Base-by-base conservation (phyloP, 2,113 vertebrate genomes). In the Polypterus senegalus region DNA sequence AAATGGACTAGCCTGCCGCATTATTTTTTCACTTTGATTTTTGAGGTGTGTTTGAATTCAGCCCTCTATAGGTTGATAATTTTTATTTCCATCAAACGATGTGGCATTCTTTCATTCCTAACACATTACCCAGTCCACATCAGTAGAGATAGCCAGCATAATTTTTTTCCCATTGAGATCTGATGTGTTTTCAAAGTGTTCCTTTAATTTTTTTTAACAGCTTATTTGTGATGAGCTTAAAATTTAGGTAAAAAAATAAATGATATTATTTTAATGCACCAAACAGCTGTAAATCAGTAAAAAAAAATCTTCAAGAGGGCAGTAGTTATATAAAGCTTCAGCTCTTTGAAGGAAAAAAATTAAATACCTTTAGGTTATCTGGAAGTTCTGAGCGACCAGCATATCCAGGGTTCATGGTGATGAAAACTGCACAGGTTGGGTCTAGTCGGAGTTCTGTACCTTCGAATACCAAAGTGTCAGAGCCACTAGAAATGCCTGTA, bases 391-490 rank as follows among this genome's bases (percentile, higher is more conserved):
- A 95, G 7, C 89, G 87, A 1, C 93, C 92, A 2, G 93, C 91
- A 51, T 94, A 96, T 7, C 91, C 93, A 10, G 93, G 93, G 69
- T 95, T 97, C 92, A 97, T 94, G 1, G 92, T 95, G 65, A 97
- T 93, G 65, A 95, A 94, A 51, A 94, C 88, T 8, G 91, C 91
- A 59, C 92, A 97, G 0, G 91, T 90, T 6, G 92, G 90, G 70
- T 97, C 72, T 27, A 97, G 85, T 67, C 74, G 90, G 10, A 94
- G 72, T 71, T 93, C 88, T 3, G 92, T 92, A 53, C 91, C 92
- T 77, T 96, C 93, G 80, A 94, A 96, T 54, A 83, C 11, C 49
- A 97, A 73, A 66, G 81, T 70, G 3, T 88, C 78, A n/a, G 72
- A 58, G 3, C 89, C 81, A 60, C 84, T 70, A 52, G 81, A 79